Conservation (phyloP, 1,140 invertebrate species). For the Ceratosolen solmsi region DNA sequence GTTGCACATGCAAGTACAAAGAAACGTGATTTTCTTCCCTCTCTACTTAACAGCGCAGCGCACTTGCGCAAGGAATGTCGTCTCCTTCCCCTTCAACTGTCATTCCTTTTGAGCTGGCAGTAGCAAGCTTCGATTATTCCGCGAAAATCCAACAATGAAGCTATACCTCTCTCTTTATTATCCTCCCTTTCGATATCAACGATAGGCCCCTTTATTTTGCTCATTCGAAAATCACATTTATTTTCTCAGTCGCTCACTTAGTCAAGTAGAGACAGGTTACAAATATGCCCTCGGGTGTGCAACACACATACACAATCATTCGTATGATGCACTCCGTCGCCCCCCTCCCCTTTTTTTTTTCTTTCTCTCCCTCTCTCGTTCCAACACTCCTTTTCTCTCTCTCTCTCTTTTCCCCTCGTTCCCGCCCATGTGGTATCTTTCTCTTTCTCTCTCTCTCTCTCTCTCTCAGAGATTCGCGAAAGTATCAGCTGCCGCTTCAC, state of each 20-base stretch:
- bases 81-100: background rate
- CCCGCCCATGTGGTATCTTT: too few species aligned
- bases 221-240: background rate
- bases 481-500: constrained; percentile 14
- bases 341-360: too few species aligned
- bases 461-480: background rate
- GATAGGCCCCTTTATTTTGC: background rate
- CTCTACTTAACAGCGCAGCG: constrained; percentile 14
- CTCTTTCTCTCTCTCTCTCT: background rate
- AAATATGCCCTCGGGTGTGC: background rate
- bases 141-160: background rate
- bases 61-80: constrained; percentile 30
- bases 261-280: background rate
- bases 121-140: background rate
- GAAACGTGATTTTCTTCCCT: constrained; percentile 32
- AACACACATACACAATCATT: background rate
- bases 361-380: too few species aligned
- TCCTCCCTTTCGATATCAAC: background rate
- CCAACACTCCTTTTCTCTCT: too few species aligned
- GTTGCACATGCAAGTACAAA: background rate
- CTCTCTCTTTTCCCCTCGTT: too few species aligned
- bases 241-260: background rate
- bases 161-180: background rate
- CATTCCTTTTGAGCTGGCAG: background rate
- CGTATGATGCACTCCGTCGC: too few species aligned